Conservation (phyloP, 2,113 vertebrate genomes). For the Calypte anna region DNA sequence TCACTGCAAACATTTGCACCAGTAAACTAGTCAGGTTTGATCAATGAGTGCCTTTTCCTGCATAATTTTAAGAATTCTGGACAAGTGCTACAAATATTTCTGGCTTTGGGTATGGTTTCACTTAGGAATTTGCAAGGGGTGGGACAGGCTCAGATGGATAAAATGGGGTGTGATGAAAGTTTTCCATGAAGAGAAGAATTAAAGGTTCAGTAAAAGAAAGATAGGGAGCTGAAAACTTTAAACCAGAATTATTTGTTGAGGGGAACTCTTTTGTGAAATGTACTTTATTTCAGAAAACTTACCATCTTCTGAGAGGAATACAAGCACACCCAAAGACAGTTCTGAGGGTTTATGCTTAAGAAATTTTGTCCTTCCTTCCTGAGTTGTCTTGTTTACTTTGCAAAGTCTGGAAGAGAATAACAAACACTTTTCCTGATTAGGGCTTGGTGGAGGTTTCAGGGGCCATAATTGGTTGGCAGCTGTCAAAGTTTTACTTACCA, state of each 20-base stretch:
- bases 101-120: constrained; percentile 43
- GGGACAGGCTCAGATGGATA: neutral
- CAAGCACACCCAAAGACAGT: neutral
- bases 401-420: constrained; percentile 33
- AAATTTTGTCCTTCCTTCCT: constrained; percentile 28
- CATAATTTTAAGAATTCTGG: constrained; percentile 54
- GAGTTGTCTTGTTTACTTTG: constrained; percentile 38
- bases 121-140: constrained; percentile 47
- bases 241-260: neutral
- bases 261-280: neutral
- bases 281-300: constrained; percentile 14
- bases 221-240: neutral
- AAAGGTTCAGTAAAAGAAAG: constrained; percentile 17
- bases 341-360: neutral
- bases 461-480: constrained; percentile 49
- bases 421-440: constrained; percentile 53
- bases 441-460: constrained; percentile 24
- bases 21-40: constrained; percentile 49
- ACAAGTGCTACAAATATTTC: constrained; percentile 36
- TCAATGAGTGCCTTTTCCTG: constrained; percentile 39
- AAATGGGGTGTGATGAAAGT: neutral
- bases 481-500: constrained; percentile 47
- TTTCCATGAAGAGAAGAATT: constrained; percentile 13
- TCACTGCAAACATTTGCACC: constrained; percentile 48
- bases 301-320: neutral